Percentiles rank a stretch among this genome's conserved stretches.
Evolutionary conservation across 2,888 invertebrate species (phyloP).

Genomic region (Phortica okadai): DNA sequence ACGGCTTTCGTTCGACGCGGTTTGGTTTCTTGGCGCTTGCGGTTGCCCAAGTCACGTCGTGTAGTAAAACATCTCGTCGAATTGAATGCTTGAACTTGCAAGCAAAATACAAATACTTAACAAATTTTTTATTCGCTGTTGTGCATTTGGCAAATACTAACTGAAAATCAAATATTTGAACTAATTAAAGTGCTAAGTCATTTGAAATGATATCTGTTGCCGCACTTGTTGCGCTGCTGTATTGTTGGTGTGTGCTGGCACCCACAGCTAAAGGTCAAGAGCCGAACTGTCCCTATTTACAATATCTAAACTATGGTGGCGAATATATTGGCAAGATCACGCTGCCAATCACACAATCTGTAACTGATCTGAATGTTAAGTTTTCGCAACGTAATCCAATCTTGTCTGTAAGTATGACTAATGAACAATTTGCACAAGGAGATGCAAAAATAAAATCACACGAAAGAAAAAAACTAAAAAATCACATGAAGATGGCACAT

Average conservation of each 20-base stretch:
- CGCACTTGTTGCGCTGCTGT: not conserved
- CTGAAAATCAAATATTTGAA: conserved; percentile 11
- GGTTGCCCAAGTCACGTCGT: not conserved
- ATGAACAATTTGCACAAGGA: not conserved
- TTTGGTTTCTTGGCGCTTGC: not conserved
- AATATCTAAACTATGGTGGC: conserved; percentile 24
- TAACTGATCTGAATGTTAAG: conserved; percentile 15
- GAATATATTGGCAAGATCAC: conserved; percentile 20
- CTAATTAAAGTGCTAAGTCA: not conserved
- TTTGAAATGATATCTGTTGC: not conserved
- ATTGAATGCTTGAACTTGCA: not conserved
- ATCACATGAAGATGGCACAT: too few species aligned
- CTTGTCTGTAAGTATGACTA: conserved; percentile 19
- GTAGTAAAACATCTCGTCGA: not conserved
- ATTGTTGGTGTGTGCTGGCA: not conserved
- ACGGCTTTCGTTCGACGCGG: conserved; percentile 1
- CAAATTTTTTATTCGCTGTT: not conserved
- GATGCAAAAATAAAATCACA: conserved; percentile 2
- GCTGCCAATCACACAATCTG: not conserved
- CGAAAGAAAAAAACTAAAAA: not conserved
- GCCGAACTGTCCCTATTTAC: conserved; percentile 19
- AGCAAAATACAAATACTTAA: not conserved
- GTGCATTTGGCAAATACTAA: not conserved
- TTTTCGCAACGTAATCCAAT: conserved; percentile 23
- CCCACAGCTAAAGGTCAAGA: not conserved